Evolutionary conservation across 2,797 vertebrate genomes (phyloP), one percentile per base, ranked within the genome.

Genomic region (Myoxocephalus aenaeus): DNA sequence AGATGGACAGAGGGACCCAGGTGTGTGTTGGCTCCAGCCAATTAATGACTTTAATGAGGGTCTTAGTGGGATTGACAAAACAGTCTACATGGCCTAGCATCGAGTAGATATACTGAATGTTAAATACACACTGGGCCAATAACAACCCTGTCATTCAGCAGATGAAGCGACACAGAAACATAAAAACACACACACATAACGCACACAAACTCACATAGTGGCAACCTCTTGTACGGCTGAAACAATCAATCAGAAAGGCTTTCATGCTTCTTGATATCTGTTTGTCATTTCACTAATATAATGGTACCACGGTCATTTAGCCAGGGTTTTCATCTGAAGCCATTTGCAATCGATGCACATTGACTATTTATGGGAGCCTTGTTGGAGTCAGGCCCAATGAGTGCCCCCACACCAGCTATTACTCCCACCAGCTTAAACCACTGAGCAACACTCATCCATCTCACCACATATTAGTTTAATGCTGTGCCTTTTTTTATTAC

Each of bases 311-410:
- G 65, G 82, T 88, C 89, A 87, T 92, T 91, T 86, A 89, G 87
- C 77, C 13, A 1, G 46, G 69, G 81, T 86, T 90, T 84, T 86
- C 89, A 82, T 88, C 83, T 79, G 80, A 72, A 87, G 87, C 86
- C 87, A 86, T 92, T 91, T 90, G 69, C 82, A 88, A 80, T 91
- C 89, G 40, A 91, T 88, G 84, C 75, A 69, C 90, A 88, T 91
- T 90, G 90, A 93, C 87, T 92, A 91, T 94, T 91, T 91, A 92
- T 90, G 89, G 84, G 87, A 84, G 76, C 83, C 87, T 90, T 82
- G 84, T 50, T 53, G 87, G 86, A 90, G 79, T 86, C 77, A 68
- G 73, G 84, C 78, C 80, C 82, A 82, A 75, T 81, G 83, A 86
- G 73, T 76, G 79, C 73, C 85, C 83, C 83, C 82, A 89, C 73